phyloP scores from a whole-genome alignment of 2,888 invertebrate genomes.

The Amitus sp. region DNA sequence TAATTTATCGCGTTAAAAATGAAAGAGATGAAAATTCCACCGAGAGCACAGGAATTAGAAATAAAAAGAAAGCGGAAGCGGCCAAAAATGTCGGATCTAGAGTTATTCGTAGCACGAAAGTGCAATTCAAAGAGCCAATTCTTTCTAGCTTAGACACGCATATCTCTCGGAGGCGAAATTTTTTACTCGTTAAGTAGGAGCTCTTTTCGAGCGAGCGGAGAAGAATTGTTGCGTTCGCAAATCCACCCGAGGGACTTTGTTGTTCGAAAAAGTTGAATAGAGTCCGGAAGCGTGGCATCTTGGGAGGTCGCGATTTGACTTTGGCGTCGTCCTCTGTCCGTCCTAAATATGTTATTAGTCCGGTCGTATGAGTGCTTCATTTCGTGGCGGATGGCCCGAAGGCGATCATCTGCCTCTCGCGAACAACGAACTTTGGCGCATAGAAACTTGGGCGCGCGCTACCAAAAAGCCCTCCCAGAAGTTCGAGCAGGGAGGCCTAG shows the following conservation, averaged over 20 bases:
- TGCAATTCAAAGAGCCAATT: too few species aligned
- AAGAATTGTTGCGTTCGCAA: not conserved
- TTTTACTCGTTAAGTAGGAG: too few species aligned
- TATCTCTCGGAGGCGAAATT: too few species aligned
- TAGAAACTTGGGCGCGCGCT: conserved; percentile 43
- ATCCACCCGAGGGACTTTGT: not conserved
- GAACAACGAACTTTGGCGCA: conserved; percentile 46
- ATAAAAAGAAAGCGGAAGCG: too few species aligned
- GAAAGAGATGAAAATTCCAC: too few species aligned
- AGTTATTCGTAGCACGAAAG: too few species aligned
- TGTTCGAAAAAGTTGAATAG: not conserved
- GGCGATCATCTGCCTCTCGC: conserved; percentile 61
- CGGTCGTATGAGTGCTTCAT: conserved; percentile 66
- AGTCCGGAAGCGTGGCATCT: conserved; percentile 61
- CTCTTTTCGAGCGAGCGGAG: too few species aligned
- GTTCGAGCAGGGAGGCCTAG: conserved; percentile 63
- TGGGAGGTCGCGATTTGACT: conserved; percentile 62
- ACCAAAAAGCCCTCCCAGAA: conserved; percentile 62
- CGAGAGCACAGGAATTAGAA: too few species aligned
- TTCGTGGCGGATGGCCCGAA: conserved; percentile 62
- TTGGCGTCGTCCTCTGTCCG: conserved; percentile 52
- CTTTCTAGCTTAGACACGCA: too few species aligned
- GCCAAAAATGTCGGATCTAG: too few species aligned
- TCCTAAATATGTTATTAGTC: conserved; percentile 66
- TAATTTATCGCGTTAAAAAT: too few species aligned